Conservation (phyloP, 2,797 vertebrate genomes). For the Stomatorhinus walkeri region DNA sequence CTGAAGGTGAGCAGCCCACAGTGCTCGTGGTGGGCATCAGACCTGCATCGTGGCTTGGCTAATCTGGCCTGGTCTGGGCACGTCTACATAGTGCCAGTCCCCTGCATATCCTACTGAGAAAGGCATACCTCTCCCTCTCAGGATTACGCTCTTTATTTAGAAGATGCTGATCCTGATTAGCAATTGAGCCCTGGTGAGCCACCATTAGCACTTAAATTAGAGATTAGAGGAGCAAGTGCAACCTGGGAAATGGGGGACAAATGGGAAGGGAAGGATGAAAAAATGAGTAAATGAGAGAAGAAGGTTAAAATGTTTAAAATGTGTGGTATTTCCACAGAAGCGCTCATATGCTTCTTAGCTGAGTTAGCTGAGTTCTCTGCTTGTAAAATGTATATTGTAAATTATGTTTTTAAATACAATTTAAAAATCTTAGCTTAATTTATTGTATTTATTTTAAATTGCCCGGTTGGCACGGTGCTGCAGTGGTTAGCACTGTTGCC, state of each 20-base stretch:
- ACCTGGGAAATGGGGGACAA: not conserved
- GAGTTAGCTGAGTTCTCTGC: not conserved
- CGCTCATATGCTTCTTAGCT: not conserved
- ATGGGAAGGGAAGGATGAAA: not conserved
- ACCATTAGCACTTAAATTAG: not conserved
- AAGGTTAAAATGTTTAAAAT: not conserved
- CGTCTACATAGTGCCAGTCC: not conserved
- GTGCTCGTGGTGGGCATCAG: not conserved
- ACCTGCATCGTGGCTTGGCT: not conserved
- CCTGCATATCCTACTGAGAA: not conserved
- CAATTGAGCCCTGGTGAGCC: not conserved
- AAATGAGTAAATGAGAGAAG: not conserved
- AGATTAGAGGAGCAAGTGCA: not conserved
- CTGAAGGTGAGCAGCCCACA: not conserved
- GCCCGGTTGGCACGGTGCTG: not conserved
- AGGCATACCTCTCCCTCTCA: not conserved
- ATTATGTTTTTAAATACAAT: too few relatives aligned
- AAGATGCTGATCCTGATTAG: constrained; percentile 56
- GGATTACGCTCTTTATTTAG: constrained; percentile 68
- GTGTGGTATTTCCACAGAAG: not conserved
- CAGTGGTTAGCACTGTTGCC: not conserved
- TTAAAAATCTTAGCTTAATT: not conserved
- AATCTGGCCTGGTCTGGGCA: constrained; percentile 29
- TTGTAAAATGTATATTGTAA: not conserved
- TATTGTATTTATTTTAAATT: not conserved